phyloP scores from a whole-genome alignment of 2,888 invertebrate species.

The Pachliopta kotzebuea region DNA sequence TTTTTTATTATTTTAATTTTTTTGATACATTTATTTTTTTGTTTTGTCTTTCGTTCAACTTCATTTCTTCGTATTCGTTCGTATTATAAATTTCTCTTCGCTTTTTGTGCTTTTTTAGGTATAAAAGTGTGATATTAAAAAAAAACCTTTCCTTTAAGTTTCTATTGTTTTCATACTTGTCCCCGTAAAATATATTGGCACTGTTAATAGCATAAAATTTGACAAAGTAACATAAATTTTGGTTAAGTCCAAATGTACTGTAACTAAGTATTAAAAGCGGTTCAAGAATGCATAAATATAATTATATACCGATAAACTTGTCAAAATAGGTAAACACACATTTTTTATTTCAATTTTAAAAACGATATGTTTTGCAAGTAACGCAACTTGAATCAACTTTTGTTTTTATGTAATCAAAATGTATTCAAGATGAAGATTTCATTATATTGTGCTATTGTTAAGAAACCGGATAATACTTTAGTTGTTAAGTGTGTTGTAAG shows the following conservation, averaged over 20 bases:
- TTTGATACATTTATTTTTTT: neutral
- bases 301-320: neutral
- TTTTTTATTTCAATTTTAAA: neutral
- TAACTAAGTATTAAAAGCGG: too few species aligned
- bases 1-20: too few species aligned
- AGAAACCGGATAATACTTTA: neutral
- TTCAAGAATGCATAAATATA: neutral
- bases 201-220: too few species aligned
- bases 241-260: too few species aligned
- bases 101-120: neutral
- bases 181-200: too few species aligned
- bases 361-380: neutral
- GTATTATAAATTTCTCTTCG: neutral
- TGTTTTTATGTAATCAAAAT: conserved; percentile 22
- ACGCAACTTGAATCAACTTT: conserved; percentile 13
- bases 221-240: too few species aligned
- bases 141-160: neutral
- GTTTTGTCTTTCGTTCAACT: neutral
- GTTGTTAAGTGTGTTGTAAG: neutral
- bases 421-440: conserved; percentile 8
- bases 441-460: conserved; percentile 15
- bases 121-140: neutral
- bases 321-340: too few species aligned
- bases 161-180: too few species aligned
- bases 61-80: too few species aligned